Evolutionary conservation across 64 coral and sea anemone species (phyloP).

Genomic region (Porites lutea): DNA sequence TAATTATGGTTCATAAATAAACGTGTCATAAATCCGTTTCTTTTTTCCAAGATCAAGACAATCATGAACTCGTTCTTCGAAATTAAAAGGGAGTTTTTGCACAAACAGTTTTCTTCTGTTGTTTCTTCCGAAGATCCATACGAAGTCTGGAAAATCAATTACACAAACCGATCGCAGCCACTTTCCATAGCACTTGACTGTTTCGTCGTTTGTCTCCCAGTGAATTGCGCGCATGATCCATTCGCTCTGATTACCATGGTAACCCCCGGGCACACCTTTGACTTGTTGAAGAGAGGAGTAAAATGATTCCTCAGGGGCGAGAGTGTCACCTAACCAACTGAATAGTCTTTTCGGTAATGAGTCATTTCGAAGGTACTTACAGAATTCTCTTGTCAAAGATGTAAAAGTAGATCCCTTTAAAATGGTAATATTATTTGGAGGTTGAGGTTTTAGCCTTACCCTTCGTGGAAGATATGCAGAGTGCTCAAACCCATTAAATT

Average conservation of each 20-base stretch:
- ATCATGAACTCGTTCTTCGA: neutral
- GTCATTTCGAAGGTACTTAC: neutral
- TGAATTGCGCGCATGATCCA: neutral
- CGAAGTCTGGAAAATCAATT: neutral
- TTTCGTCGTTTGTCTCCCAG: neutral
- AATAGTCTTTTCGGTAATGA: neutral
- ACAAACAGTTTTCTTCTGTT: neutral
- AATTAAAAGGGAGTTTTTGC: constrained; percentile 27
- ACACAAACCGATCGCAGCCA: neutral
- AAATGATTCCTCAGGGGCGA: constrained; percentile 1
- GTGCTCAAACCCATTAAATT: neutral
- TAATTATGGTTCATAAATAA: too few relatives aligned
- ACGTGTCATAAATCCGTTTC: too few relatives aligned
- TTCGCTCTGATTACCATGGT: neutral
- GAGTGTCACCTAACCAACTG: neutral
- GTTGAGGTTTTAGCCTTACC: neutral
- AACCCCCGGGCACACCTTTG: neutral
- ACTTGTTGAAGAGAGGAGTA: constrained; percentile 9
- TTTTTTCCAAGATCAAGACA: too few relatives aligned
- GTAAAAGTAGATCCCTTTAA: neutral
- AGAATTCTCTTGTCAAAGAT: neutral
- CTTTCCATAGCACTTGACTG: neutral
- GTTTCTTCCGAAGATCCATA: neutral
- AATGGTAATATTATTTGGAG: constrained; percentile 13
- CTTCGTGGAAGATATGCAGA: neutral